These are phyloP conservation scores for Cheilosia pagana DNA, from an alignment of 2,888 invertebrate genomes.

Conservation along the genomic window DNA sequence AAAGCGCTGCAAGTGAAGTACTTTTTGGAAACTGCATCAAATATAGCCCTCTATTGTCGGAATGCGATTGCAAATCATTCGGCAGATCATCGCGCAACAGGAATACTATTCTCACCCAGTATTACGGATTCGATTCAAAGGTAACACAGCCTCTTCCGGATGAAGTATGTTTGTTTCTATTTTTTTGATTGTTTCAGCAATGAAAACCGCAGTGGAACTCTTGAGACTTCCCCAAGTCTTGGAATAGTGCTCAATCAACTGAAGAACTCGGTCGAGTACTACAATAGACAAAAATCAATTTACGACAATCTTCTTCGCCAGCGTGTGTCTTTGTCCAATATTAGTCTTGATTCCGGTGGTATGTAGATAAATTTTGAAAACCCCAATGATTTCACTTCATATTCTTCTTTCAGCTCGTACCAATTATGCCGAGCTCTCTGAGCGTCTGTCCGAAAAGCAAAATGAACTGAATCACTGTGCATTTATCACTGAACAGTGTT, in stretches of 20 bases:
- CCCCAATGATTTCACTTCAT: not conserved
- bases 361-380: constrained; percentile 22
- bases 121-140: constrained; percentile 81
- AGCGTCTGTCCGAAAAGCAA: constrained; percentile 85
- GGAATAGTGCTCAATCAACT: constrained; percentile 85
- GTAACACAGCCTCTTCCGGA: constrained; percentile 58
- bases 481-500: constrained; percentile 88
- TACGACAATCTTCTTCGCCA: constrained; percentile 84
- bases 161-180: not conserved
- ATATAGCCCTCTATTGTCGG: constrained; percentile 88
- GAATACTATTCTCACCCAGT: constrained; percentile 85
- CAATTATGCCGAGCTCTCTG: constrained; percentile 83
- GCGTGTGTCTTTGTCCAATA: constrained; percentile 84
- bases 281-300: constrained; percentile 84
- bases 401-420: constrained; percentile 81
- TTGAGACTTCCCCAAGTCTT: constrained; percentile 83
- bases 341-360: constrained; percentile 84
- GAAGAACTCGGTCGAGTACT: constrained; percentile 85
- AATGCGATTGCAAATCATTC: constrained; percentile 86
- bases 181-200: constrained; percentile 47
- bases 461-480: constrained; percentile 86
- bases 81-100: constrained; percentile 84
- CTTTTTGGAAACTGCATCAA: constrained; percentile 87
- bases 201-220: constrained; percentile 76
- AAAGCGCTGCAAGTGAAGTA: constrained; percentile 83